Percentiles rank a stretch among this genome's conserved stretches.
Evolutionary conservation across 35 echinoderm and acorn worm genomes (phyloP).

Genomic region (Lytechinus variegatus): DNA sequence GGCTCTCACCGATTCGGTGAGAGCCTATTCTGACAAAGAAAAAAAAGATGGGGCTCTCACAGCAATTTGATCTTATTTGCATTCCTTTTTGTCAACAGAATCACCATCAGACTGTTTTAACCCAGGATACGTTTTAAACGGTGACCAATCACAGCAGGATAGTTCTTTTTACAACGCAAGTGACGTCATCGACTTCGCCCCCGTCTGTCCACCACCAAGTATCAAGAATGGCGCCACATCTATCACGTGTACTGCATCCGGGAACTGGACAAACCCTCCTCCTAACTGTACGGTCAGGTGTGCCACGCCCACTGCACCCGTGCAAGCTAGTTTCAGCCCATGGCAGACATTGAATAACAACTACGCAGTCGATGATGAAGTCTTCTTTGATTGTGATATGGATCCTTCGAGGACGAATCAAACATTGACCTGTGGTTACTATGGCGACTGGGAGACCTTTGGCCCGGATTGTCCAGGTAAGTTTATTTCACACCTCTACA

Average conservation of each 20-base stretch:
- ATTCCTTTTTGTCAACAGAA: neutral
- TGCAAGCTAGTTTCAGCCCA: neutral
- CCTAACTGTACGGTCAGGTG: slow-evolving; percentile 1
- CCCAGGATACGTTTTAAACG: neutral
- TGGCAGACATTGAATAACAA: neutral
- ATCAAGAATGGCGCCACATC: neutral
- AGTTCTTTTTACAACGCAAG: neutral
- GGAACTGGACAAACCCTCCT: neutral
- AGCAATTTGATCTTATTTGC: neutral
- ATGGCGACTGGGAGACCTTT: neutral
- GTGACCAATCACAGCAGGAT: neutral
- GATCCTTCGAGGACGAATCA: neutral
- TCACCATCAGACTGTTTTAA: neutral
- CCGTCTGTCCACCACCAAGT: neutral
- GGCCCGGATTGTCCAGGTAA: neutral
- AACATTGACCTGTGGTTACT: neutral
- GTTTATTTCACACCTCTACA: neutral
- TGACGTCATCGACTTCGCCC: neutral
- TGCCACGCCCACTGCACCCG: neutral
- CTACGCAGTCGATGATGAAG: neutral
- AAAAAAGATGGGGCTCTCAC: no score
- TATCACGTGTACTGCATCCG: neutral
- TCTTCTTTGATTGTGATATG: neutral
- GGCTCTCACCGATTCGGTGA: no score
- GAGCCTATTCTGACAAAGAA: no score